These are phyloP conservation scores for Oxyura jamaicensis DNA, from an alignment of 2,113 vertebrate genomes.

Conservation along the genomic window DNA sequence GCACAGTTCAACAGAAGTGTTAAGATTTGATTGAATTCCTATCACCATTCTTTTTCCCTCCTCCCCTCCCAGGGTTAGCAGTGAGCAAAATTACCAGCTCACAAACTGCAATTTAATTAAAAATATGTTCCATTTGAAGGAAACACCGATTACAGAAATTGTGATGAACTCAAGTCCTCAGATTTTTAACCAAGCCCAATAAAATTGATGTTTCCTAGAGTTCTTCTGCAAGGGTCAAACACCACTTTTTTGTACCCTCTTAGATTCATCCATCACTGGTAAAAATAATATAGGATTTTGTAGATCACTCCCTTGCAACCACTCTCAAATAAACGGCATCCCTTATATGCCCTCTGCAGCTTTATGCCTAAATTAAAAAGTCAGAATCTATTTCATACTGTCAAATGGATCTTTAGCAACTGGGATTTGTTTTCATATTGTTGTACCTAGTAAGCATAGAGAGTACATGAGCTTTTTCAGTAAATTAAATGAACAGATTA, in stretches of 20 bases:
- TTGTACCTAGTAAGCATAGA: conserved; percentile 51
- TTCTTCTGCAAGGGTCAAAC: not conserved
- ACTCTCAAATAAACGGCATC: conserved; percentile 44
- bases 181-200: not conserved
- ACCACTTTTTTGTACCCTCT: not conserved
- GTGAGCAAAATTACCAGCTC: not conserved
- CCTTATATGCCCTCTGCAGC: not conserved
- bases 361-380: conserved; percentile 59
- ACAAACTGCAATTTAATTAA: not conserved
- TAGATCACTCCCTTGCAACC: not conserved
- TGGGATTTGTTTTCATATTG: conserved; percentile 62
- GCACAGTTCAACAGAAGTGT: not conserved
- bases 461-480: conserved; percentile 54
- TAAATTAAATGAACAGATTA: conserved; percentile 74
- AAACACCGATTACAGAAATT: not conserved
- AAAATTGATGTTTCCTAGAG: not conserved
- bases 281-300: conserved; percentile 2
- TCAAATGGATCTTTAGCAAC: conserved; percentile 68
- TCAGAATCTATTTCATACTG: conserved; percentile 57
- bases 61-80: not conserved
- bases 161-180: not conserved
- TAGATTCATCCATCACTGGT: not conserved
- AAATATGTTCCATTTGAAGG: not conserved
- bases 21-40: not conserved
- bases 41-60: not conserved